These are phyloP conservation scores for Ostrea edulis DNA, from an alignment of 1,140 invertebrate genomes.

Conservation along the genomic window DNA sequence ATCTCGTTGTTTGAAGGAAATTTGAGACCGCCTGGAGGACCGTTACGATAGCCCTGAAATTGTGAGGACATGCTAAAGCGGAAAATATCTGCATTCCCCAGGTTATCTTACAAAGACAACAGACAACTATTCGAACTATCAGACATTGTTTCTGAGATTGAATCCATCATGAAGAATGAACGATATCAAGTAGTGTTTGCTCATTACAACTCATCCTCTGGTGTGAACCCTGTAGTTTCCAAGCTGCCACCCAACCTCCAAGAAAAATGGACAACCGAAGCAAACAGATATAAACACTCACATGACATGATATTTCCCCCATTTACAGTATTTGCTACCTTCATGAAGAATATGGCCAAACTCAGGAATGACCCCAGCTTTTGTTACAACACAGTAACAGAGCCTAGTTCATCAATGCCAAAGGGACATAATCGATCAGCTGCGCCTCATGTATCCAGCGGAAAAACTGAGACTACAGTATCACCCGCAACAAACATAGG, in stretches of 20 bases:
- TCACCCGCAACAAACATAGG: no score
- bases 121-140: constrained; percentile 47
- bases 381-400: not conserved
- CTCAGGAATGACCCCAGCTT: constrained; percentile 51
- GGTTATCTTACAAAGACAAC: constrained; percentile 40
- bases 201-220: constrained; percentile 51
- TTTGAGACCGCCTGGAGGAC: constrained; percentile 48
- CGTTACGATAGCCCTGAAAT: constrained; percentile 44
- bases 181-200: constrained; percentile 33
- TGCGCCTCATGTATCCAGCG: not conserved
- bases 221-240: constrained; percentile 50
- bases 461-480: not conserved
- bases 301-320: constrained; percentile 48
- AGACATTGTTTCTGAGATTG: constrained; percentile 52
- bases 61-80: not conserved
- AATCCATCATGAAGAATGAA: constrained; percentile 47
- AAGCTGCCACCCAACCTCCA: no score
- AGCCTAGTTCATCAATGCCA: no score
- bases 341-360: constrained; percentile 43
- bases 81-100: constrained; percentile 41
- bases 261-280: constrained; percentile 52
- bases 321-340: constrained; percentile 46
- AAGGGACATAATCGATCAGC: not conserved
- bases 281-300: constrained; percentile 42
- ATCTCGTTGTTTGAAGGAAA: constrained; percentile 11